Evolutionary conservation across 2,888 invertebrate genomes (phyloP).

Genomic region (Leistus spinibarbis): DNA sequence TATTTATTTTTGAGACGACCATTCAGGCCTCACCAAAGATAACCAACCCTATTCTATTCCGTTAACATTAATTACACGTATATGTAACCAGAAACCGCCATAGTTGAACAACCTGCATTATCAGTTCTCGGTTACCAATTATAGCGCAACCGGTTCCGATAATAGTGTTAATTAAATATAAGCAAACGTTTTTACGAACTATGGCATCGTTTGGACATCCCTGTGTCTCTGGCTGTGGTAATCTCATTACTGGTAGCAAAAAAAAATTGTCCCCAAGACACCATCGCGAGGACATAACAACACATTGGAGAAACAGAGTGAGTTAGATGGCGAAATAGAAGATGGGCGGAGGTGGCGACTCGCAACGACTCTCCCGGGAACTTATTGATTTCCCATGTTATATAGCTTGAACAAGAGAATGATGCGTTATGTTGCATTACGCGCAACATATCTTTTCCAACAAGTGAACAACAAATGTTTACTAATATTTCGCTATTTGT

Average conservation of each 20-base stretch:
- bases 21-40: neutral
- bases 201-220: neutral
- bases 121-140: neutral
- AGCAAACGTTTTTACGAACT: neutral
- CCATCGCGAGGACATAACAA: neutral
- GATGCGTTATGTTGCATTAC: neutral
- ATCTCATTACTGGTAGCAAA: neutral
- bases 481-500: too few relatives aligned
- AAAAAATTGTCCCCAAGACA: neutral
- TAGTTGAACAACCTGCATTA: neutral
- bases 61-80: too few relatives aligned
- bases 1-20: neutral
- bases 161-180: conserved; percentile 7
- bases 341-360: conserved; percentile 1
- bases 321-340: neutral
- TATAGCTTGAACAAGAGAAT: neutral
- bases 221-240: neutral
- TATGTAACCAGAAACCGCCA: neutral
- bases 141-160: neutral
- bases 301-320: neutral
- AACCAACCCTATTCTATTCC: neutral
- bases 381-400: conserved; percentile 20
- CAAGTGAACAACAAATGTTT: too few relatives aligned
- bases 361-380: conserved; percentile 7
- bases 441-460: too few relatives aligned